Conservation (phyloP, 2,797 vertebrate species). For the Oryzias dopingdopingensis region DNA sequence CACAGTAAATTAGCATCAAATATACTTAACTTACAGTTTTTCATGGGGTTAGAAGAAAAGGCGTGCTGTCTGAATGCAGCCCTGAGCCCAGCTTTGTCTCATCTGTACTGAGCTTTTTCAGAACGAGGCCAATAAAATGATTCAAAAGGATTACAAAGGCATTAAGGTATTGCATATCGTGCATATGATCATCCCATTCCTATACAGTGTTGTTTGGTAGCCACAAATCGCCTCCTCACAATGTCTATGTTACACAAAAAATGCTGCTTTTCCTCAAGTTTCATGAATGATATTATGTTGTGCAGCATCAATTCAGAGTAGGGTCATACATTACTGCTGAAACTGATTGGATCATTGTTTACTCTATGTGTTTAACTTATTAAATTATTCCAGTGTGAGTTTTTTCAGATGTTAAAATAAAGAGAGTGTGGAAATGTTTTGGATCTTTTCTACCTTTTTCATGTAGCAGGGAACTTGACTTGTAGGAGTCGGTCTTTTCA, state of each 20-base stretch:
- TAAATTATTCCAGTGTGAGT: too few species aligned
- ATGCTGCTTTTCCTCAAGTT: constrained; percentile 1
- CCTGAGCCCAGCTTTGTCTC: constrained; percentile 45
- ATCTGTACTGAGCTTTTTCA: constrained; percentile 61
- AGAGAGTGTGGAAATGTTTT: neutral
- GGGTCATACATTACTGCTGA: neutral
- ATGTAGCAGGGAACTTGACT: constrained; percentile 43
- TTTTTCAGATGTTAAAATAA: too few species aligned
- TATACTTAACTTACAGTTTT: constrained; percentile 75
- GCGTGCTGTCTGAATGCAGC: constrained; percentile 44
- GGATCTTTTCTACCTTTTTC: constrained; percentile 17
- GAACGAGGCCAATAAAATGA: constrained; percentile 75
- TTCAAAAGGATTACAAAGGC: constrained; percentile 79
- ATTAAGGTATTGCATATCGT: constrained; percentile 70
- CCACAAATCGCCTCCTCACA: constrained; percentile 28
- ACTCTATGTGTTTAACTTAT: too few species aligned
- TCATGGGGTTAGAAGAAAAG: constrained; percentile 50
- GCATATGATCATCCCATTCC: constrained; percentile 36
- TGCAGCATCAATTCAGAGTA: neutral
- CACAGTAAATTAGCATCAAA: constrained; percentile 86
- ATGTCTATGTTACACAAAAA: constrained; percentile 11
- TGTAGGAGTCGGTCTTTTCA: constrained; percentile 33
- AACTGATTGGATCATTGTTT: too few species aligned
- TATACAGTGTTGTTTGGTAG: constrained; percentile 31
- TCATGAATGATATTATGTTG: neutral